phyloP scores from a whole-genome alignment of 2,888 invertebrate species.

The Cataglyphis albicans region DNA sequence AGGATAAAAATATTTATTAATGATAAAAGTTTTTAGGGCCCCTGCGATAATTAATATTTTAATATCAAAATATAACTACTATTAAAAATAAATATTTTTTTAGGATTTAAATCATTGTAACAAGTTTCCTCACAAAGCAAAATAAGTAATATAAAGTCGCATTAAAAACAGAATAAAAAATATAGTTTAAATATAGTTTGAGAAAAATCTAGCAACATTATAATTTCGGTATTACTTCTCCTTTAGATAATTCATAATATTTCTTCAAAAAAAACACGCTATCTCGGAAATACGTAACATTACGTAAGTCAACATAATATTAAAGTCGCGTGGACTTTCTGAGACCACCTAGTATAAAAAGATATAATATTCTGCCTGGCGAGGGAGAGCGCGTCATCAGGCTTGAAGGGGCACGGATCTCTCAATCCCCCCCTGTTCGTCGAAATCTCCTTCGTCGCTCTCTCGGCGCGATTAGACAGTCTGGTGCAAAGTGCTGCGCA shows the following conservation, averaged over 20 bases:
- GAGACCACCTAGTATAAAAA: slow-evolving; percentile 21
- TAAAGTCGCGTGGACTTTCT: background rate
- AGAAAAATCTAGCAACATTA: background rate
- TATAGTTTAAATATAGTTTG: background rate
- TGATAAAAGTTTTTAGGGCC: background rate
- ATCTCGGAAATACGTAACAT: background rate
- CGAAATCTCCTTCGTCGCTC: slow-evolving; percentile 43
- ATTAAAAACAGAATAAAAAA: background rate
- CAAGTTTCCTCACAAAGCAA: background rate
- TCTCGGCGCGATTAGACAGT: slow-evolving; percentile 53
- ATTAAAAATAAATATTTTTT: background rate
- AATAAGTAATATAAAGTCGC: background rate
- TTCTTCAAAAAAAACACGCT: background rate
- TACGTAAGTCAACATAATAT: background rate
- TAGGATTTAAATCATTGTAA: background rate
- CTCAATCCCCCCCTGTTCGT: slow-evolving; percentile 28
- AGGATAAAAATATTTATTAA: no score
- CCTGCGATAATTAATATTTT: background rate
- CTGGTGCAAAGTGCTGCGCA: slow-evolving; percentile 46
- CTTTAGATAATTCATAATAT: background rate
- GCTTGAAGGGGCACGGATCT: slow-evolving; percentile 21
- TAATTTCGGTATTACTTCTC: background rate
- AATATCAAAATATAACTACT: background rate
- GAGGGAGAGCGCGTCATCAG: slow-evolving; percentile 23
- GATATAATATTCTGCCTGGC: background rate